A percentile compares a stretch with the other conserved stretches of the same genome.
These are phyloP conservation scores for Medauroidea extradentata DNA, from an alignment of 1,140 invertebrate genomes.

Conservation along the genomic window DNA sequence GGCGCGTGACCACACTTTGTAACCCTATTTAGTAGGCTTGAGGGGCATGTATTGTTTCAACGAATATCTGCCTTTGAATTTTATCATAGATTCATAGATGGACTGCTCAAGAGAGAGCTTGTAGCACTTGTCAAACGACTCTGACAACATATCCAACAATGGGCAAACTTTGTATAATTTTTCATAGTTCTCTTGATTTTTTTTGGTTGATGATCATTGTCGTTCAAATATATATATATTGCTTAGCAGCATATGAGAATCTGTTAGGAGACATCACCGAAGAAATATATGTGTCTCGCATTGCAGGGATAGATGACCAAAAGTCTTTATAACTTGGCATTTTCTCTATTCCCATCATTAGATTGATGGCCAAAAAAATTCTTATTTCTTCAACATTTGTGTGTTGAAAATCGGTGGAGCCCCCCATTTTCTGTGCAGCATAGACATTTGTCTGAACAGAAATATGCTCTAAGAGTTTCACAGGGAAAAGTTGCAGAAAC, in stretches of 20 bases:
- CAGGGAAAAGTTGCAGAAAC: no score
- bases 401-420: no score
- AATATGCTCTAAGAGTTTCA: constrained; percentile 21
- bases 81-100: constrained; percentile 33
- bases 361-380: constrained; percentile 29
- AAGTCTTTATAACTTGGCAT: no score
- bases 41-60: constrained; percentile 31
- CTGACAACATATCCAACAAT: background rate
- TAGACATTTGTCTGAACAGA: no score
- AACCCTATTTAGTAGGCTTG: no score
- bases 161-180: constrained; percentile 24
- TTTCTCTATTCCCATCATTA: no score
- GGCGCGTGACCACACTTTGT: constrained; percentile 30
- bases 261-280: constrained; percentile 42
- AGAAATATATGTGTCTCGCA: constrained; percentile 35
- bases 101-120: constrained; percentile 1
- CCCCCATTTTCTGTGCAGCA: no score
- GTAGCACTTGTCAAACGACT: constrained; percentile 6
- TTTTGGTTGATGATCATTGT: constrained; percentile 5
- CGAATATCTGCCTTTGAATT: constrained; percentile 28
- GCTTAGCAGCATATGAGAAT: constrained; percentile 37
- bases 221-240: constrained; percentile 14
- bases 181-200: constrained; percentile 11
- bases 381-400: no score
- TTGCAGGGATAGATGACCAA: constrained; percentile 36